Evolutionary conservation across 2,113 vertebrate genomes (phyloP), one percentile per base, ranked within the genome.

Genomic region (Nycticorax nycticorax): DNA sequence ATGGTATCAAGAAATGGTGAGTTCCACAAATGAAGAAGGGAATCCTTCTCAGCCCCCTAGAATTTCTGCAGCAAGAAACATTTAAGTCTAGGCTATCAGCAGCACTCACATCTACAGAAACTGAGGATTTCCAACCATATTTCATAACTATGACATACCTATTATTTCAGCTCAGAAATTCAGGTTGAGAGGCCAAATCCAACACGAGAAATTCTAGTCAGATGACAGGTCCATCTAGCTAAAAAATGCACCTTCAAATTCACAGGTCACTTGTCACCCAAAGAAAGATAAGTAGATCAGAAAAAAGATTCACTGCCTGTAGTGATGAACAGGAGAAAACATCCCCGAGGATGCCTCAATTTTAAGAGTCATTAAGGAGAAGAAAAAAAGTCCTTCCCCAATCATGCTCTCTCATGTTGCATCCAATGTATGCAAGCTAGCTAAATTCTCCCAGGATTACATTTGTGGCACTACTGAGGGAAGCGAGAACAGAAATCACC

Each of bases 101-200:
- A 74, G 52, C 37, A 67, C 33, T 75, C 24, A 43, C 2, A 59
- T 24, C 56, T 91, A 81, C 43, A 95, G 43, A 67, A 89, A 78
- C 30, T 1, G 19, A 72, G 33, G 27, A 24, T 10, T 41, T 81
- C 23, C 35, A 81, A 84, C 12, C 14, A 21, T 73, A 89, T 67
- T 82, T 91, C 43, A 53, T 67, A 76, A 60, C 39, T 72, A 43
- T 64, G 71, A 72, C 19, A 8, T 26, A 78, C 9, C 56, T 78
- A 56, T 78, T 91, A 77, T 85, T 89, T 90, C 81, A 92, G 62
- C 48, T 48, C 47, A 85, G 81, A 88, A 94, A 96, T 88, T 72
- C 71, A 68, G 48, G 23, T 60, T 84, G 77, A 76, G 85, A 93
- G 71, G 59, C 78, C 18, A 39, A 59, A 87, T 24, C 30, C 48